These are phyloP conservation scores for Ashinkailepas kermadecensis DNA, from an alignment of 2,888 invertebrate species.

Conservation along the genomic window DNA sequence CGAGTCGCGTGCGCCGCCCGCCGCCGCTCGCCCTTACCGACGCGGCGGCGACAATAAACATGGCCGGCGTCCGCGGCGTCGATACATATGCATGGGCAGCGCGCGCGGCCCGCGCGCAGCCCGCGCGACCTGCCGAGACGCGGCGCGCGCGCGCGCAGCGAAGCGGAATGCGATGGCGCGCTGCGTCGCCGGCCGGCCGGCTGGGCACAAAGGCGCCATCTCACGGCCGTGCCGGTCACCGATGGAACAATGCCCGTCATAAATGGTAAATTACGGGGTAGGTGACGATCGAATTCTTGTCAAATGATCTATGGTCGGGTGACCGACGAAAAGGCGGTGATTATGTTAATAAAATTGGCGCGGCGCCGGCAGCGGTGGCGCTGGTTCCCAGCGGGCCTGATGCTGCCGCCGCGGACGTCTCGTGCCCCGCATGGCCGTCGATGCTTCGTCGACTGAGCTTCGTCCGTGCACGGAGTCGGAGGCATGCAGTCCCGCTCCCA, in stretches of 20 bases:
- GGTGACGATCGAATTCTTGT: constrained; percentile 22
- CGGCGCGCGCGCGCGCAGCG: neutral
- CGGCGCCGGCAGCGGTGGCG: neutral
- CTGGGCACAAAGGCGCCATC: neutral
- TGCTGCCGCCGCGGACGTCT: neutral
- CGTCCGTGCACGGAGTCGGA: neutral
- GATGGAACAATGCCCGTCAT: constrained; percentile 13
- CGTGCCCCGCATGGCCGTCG: too few relatives aligned
- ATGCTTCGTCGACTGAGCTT: neutral
- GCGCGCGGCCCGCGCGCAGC: neutral
- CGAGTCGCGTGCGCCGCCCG: too few relatives aligned
- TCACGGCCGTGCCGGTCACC: neutral
- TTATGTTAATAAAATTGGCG: constrained; percentile 19
- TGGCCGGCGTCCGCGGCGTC: constrained; percentile 7
- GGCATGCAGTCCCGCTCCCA: too few relatives aligned
- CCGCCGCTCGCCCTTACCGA: neutral
- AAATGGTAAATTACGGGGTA: constrained; percentile 20
- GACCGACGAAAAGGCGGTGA: constrained; percentile 16
- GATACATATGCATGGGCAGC: constrained; percentile 19
- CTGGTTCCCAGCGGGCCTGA: neutral
- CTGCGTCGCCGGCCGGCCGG: neutral
- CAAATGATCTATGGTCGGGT: constrained; percentile 21
- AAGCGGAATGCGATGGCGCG: neutral
- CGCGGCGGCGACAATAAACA: constrained; percentile 6
- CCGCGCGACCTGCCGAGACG: neutral